These are phyloP conservation scores for Chaetodon trifascialis DNA, from an alignment of 2,113 vertebrate species.

Conservation along the genomic window DNA sequence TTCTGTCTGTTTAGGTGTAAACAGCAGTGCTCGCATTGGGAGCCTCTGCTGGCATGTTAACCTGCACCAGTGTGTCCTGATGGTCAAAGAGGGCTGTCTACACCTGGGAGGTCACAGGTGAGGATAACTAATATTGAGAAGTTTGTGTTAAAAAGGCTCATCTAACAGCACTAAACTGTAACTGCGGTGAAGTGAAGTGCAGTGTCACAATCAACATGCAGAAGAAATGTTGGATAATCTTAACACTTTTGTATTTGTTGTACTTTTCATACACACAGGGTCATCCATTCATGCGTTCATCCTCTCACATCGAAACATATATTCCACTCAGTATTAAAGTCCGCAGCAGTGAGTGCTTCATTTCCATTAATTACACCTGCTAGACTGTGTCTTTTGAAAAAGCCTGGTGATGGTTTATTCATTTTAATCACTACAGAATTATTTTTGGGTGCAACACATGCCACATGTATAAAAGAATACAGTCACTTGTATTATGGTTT, in stretches of 20 bases:
- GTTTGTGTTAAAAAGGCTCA: not conserved
- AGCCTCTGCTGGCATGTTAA: not conserved
- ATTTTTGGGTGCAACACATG: conserved; percentile 86
- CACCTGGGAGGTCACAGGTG: not conserved
- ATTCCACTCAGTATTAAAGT: not conserved
- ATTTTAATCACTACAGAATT: conserved; percentile 86
- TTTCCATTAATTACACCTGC: conserved; percentile 47
- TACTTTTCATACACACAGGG: not conserved
- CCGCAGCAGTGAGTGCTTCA: not conserved
- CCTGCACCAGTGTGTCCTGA: not conserved
- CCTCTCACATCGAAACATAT: not conserved
- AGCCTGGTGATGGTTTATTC: conserved; percentile 86
- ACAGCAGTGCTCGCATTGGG: too few relatives aligned
- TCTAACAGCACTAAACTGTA: not conserved
- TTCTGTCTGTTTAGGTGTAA: too few relatives aligned
- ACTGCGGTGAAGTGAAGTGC: not conserved
- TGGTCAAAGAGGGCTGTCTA: not conserved
- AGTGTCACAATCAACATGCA: conserved; percentile 9
- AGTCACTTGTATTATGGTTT: conserved; percentile 82
- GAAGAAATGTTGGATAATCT: not conserved
- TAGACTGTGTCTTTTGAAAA: conserved; percentile 80
- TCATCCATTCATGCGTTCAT: not conserved
- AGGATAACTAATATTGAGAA: too few relatives aligned
- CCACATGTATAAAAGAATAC: conserved; percentile 88
- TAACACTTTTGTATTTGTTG: not conserved